phyloP scores from a whole-genome alignment of 2,113 vertebrate species.

The Saccopteryx leptura region DNA sequence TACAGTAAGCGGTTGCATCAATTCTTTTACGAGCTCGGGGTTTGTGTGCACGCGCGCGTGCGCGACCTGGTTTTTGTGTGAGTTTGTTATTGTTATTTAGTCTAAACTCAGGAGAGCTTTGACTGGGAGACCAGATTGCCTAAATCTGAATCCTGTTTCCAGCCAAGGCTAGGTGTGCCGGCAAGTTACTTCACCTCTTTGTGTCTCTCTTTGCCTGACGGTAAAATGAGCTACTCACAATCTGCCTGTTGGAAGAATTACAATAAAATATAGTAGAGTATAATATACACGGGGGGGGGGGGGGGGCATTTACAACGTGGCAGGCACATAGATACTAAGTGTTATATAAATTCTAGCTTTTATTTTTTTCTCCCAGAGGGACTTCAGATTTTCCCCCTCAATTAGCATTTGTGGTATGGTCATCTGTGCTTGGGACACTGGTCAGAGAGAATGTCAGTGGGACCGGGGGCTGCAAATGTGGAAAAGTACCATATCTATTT shows the following conservation, averaged over 20 bases:
- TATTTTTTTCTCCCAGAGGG: neutral
- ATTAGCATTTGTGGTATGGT: neutral
- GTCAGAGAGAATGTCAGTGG: neutral
- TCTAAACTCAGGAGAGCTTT: neutral
- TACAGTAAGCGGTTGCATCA: neutral
- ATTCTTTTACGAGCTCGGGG: neutral
- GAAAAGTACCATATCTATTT: neutral
- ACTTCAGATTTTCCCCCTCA: neutral
- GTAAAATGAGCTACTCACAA: slow-evolving; percentile 38
- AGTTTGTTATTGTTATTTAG: slow-evolving; percentile 43
- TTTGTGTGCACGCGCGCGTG: neutral
- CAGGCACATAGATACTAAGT: neutral
- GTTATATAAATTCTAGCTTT: neutral
- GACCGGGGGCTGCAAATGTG: neutral
- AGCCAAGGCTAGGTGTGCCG: neutral
- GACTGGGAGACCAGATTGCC: neutral
- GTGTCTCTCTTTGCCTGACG: neutral
- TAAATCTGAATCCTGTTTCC: slow-evolving; percentile 20
- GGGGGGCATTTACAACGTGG: neutral
- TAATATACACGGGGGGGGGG: neutral
- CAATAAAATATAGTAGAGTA: neutral
- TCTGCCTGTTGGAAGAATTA: neutral
- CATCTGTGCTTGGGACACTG: slow-evolving; percentile 2
- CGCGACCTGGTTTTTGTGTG: neutral
- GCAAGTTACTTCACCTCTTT: neutral